A percentile compares a stretch with the other conserved stretches of the same genome.
These are phyloP conservation scores for Psammodynastes pulverulentus DNA, from an alignment of 2,113 vertebrate genomes.

Conservation along the genomic window DNA sequence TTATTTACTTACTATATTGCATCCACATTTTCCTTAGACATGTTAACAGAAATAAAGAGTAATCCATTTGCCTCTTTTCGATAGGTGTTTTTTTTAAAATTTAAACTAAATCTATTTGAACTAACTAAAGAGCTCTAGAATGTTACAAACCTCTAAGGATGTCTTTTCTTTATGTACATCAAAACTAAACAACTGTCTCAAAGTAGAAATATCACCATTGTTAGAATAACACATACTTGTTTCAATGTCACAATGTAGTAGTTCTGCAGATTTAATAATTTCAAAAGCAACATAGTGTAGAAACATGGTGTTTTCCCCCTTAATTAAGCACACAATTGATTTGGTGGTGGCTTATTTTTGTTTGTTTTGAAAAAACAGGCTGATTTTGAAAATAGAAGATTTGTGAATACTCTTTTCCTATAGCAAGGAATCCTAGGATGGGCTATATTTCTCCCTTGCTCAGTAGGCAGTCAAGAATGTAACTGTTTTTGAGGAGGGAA, in stretches of 20 bases:
- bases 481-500: background rate
- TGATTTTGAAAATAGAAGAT: background rate
- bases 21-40: background rate
- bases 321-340: background rate
- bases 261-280: background rate
- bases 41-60: background rate
- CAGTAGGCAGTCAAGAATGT: background rate
- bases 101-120: background rate
- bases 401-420: background rate
- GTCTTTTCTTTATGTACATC: background rate
- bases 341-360: background rate
- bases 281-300: background rate
- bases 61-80: background rate
- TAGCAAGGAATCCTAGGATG: background rate
- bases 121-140: background rate
- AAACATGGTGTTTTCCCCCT: background rate
- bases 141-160: background rate
- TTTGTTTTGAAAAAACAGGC: background rate
- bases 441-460: background rate
- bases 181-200: background rate
- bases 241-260: background rate
- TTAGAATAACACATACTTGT: background rate
- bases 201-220: background rate
- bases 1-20: background rate
- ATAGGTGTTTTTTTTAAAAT: background rate